These are phyloP conservation scores for Eurois occulta DNA, from an alignment of 2,888 invertebrate species.

Conservation along the genomic window DNA sequence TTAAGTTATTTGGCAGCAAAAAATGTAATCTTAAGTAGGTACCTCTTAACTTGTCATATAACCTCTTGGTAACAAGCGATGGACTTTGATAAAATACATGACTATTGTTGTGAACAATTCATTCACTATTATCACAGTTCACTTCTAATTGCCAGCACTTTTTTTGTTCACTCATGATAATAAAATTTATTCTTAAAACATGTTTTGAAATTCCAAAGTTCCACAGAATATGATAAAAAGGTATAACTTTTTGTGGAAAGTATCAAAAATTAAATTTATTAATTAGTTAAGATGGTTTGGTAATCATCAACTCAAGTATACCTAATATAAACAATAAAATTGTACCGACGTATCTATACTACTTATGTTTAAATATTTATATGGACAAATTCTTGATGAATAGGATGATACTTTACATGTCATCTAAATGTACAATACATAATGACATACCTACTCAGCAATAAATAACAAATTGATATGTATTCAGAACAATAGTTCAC, in stretches of 20 bases:
- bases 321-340: neutral
- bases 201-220: neutral
- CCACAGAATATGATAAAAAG: neutral
- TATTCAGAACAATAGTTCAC: conserved; percentile 31
- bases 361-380: neutral
- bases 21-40: conserved; percentile 8
- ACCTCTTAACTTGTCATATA: neutral
- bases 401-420: neutral
- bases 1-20: neutral
- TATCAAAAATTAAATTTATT: neutral
- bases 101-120: neutral
- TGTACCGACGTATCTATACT: neutral
- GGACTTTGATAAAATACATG: neutral
- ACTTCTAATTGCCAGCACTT: neutral
- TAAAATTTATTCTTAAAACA: neutral
- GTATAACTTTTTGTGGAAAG: neutral
- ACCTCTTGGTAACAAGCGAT: conserved; percentile 2
- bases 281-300: neutral
- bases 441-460: neutral
- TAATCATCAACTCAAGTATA: neutral
- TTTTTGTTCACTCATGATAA: neutral
- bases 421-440: neutral
- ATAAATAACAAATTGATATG: conserved; percentile 10
- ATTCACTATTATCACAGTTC: neutral
- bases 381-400: neutral